Percentiles rank a stretch among this genome's conserved stretches.
Conservation (phyloP, 1,140 invertebrate genomes). For the Cydia fagiglandana region DNA sequence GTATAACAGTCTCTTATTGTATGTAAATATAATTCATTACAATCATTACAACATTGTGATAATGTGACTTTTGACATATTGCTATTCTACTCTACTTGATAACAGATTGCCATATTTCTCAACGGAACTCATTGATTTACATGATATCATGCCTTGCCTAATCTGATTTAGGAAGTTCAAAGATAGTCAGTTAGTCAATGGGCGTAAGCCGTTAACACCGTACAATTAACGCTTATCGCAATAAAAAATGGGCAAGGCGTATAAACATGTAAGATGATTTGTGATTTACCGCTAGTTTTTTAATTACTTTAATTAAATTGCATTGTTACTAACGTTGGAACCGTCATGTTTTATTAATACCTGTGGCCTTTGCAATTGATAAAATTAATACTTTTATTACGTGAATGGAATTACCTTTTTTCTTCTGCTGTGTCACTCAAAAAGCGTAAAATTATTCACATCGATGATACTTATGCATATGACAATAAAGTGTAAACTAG, state of each 20-base stretch:
- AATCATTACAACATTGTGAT: no score
- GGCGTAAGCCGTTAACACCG: not conserved
- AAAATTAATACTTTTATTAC: not conserved
- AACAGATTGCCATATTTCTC: not conserved
- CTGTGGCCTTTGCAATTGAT: not conserved
- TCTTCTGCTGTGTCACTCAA: not conserved
- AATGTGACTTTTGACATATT: no score
- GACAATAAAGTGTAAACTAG: no score
- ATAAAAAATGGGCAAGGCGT: slow-evolving; percentile 11
- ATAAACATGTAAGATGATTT: slow-evolving; percentile 4
- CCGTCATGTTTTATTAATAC: not conserved
- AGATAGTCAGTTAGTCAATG: slow-evolving; percentile 4
- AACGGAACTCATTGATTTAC: not conserved
- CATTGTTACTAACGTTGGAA: not conserved
- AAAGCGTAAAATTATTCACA: not conserved
- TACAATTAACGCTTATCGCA: slow-evolving; percentile 12
- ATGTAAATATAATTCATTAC: no score
- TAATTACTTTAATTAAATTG: not conserved
- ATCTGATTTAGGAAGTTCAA: slow-evolving; percentile 2
- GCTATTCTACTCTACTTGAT: no score
- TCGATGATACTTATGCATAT: no score
- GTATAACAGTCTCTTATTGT: no score
- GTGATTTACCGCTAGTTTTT: not conserved
- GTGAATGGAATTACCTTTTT: no score
- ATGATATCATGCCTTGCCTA: not conserved